Base-by-base conservation (phyloP, 2,797 vertebrate genomes). In the Characodon lateralis region DNA sequence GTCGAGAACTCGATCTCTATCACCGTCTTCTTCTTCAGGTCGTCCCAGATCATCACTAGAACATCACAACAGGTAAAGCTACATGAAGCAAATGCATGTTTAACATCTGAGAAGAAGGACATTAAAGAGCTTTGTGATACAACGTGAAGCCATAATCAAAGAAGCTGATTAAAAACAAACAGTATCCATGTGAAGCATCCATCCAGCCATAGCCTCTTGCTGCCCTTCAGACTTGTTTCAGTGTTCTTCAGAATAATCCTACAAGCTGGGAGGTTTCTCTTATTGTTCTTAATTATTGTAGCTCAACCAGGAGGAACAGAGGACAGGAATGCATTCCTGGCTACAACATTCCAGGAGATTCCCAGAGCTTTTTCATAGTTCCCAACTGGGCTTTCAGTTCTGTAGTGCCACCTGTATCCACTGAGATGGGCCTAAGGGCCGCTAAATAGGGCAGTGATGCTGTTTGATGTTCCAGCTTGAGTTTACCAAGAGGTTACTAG, bases 1-100 rank as follows among this genome's bases (percentile, higher is more conserved):
- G 98, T 99, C 9, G 98, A 99, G 94, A 99, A 99, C 88, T 99
- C 98, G 0, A 99, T 99, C 92, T 99, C 98, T 48, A 99, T 99
- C 61, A 99, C 98, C 0, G 98, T 99, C 93, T 99, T 99, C 96
- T 99, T 99, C 94, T 99, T 99, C 89, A 99, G 94, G 90, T 99
- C 98, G 72, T 99, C 98, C 98, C 98, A 99, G 91, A 99, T 98
- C 98, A 99, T 99, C 79, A 99, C 98, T 99, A 28, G 3, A 81
- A 77, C 2, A 50, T 2, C 7, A 39, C 41, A n/a, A 24, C 6
- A 26, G 22, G 0, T 0, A 20, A 16, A 31, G 50, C 18, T 51
- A 6, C 50, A 20, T 51, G 50, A 51, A 18, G 8, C 61, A 39
- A 65, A 35, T 28, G 24, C 28, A 35, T 10, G 16, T 20, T 22